Conservation (phyloP, 2,113 vertebrate genomes). For the Circaetus gallicus region DNA sequence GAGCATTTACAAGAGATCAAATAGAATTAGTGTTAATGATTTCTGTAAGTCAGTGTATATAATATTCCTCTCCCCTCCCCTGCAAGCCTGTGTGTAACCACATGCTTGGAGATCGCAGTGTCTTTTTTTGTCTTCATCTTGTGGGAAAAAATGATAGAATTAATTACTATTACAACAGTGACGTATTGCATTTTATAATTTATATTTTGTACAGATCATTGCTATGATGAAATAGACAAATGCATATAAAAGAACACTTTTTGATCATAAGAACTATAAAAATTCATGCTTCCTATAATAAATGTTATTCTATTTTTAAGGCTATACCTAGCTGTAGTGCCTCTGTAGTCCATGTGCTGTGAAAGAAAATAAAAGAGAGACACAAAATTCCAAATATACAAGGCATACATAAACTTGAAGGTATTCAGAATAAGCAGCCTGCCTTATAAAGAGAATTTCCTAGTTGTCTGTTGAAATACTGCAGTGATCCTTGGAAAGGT, state of each 20-base stretch:
- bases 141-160: neutral
- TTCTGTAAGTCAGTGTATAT: neutral
- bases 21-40: neutral
- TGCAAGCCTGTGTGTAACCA: neutral
- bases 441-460: neutral
- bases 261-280: conserved; percentile 20
- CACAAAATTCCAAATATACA: neutral
- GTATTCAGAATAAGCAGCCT: neutral
- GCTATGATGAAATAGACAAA: conserved; percentile 26
- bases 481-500: neutral
- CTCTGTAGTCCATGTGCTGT: neutral
- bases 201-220: conserved; percentile 23
- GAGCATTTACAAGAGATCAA: neutral
- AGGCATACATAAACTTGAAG: neutral
- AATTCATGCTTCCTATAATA: neutral
- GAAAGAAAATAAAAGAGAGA: neutral
- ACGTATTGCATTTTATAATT: conserved; percentile 21
- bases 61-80: neutral
- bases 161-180: conserved; percentile 14
- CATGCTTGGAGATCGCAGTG: conserved; percentile 24
- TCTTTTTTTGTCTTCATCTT: conserved; percentile 37
- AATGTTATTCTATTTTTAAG: conserved; percentile 1
- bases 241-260: neutral
- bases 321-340: neutral
- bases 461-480: neutral